Evolutionary conservation across 2,113 vertebrate species (phyloP).

Genomic region (Misgurnus mizolepis): DNA sequence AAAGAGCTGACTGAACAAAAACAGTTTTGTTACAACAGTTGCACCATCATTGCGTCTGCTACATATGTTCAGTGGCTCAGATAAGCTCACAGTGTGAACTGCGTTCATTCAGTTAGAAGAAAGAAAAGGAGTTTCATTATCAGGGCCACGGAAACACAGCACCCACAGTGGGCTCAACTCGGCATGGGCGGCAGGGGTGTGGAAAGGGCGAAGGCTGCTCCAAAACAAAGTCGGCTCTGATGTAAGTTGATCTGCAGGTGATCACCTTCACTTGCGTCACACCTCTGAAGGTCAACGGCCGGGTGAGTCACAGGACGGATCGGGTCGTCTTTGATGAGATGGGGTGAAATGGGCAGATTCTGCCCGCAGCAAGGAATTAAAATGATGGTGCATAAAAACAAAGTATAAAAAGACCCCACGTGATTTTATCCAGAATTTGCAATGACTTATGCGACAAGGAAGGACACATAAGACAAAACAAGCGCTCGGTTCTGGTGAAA

Average conservation of each 20-base stretch:
- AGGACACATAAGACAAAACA: conserved; percentile 11
- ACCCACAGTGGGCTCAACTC: conserved; percentile 13
- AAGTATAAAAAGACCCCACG: conserved; percentile 6
- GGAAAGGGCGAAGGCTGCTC: background rate
- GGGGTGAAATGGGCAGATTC: background rate
- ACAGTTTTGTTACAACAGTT: background rate
- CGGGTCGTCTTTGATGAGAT: background rate
- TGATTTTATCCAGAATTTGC: conserved; percentile 22
- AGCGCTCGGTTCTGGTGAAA: conserved; percentile 38
- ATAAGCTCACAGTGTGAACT: conserved; percentile 19
- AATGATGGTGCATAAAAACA: conserved; percentile 28
- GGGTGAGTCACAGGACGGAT: conserved; percentile 13
- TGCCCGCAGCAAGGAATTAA: conserved; percentile 23
- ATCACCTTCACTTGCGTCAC: conserved; percentile 32
- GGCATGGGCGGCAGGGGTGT: conserved; percentile 11
- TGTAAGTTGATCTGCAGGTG: conserved; percentile 36
- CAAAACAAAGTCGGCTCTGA: background rate
- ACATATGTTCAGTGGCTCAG: background rate
- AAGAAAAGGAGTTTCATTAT: conserved; percentile 41
- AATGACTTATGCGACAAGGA: conserved; percentile 43
- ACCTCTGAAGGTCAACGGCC: background rate
- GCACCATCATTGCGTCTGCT: conserved; percentile 21
- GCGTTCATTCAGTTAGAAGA: background rate
- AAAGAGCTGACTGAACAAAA: conserved; percentile 7
- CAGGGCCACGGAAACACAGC: conserved; percentile 31